A percentile compares a stretch with the other conserved stretches of the same genome.
These are phyloP conservation scores for Eciton burchellii DNA, from an alignment of 1,140 invertebrate species.

Conservation along the genomic window DNA sequence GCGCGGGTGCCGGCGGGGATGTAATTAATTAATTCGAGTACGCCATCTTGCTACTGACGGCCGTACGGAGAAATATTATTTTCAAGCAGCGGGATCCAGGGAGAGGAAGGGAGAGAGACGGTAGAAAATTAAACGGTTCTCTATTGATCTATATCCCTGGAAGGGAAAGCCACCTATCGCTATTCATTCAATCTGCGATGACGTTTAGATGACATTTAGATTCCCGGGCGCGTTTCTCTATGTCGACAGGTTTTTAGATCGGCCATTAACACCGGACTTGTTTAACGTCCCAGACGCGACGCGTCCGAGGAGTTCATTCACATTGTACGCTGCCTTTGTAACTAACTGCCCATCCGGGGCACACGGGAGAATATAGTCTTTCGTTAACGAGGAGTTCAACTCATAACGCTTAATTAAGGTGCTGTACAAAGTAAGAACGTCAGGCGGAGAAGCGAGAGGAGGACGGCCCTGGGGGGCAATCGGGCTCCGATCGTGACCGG, in stretches of 20 bases:
- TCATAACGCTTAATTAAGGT: constrained; percentile 86
- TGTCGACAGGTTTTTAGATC: constrained; percentile 35
- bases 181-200: not conserved
- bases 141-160: constrained; percentile 43
- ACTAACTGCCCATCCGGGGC: constrained; percentile 72
- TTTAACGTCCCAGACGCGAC: constrained; percentile 18
- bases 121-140: constrained; percentile 42
- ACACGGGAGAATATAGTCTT: constrained; percentile 71
- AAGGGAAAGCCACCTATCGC: not conserved
- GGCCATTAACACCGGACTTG: constrained; percentile 10
- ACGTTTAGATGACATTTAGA: constrained; percentile 18
- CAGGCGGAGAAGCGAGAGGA: constrained; percentile 62
- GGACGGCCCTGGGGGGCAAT: constrained; percentile 54
- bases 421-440: constrained; percentile 76
- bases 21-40: constrained; percentile 84
- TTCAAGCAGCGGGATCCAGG: constrained; percentile 28
- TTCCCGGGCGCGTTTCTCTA: constrained; percentile 29
- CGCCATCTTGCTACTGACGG: constrained; percentile 80
- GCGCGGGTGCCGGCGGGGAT: constrained; percentile 74
- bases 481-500: constrained; percentile 83
- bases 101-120: constrained; percentile 25
- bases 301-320: not conserved
- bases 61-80: constrained; percentile 78
- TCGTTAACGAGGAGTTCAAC: constrained; percentile 84
- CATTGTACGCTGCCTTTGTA: constrained; percentile 51